Evolutionary conservation across 2,888 invertebrate species (phyloP).

Genomic region (Metacarcinus magister): DNA sequence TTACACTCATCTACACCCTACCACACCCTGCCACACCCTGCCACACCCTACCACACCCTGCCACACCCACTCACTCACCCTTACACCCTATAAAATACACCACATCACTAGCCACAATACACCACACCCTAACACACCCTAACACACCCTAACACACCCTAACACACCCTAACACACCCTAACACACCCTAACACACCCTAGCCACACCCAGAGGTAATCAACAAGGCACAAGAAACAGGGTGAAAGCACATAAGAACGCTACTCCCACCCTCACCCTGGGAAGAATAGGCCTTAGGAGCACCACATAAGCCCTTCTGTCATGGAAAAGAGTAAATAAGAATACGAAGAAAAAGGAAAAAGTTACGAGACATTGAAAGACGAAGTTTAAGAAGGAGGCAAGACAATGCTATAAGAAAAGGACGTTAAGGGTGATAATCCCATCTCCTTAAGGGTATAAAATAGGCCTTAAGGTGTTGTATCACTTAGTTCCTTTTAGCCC

Average conservation of each 20-base stretch:
- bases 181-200: no score
- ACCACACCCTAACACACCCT: no score
- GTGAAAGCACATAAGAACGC: no score
- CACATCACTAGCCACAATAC: no score
- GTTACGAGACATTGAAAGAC: neutral
- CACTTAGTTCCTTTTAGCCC: neutral
- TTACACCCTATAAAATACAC: no score
- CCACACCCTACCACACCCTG: neutral
- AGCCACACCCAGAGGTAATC: no score
- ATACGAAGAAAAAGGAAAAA: neutral
- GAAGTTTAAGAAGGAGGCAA: neutral
- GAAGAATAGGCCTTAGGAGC: no score
- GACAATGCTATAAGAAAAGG: neutral
- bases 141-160: no score
- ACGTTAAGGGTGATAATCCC: neutral
- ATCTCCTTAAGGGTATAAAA: no score
- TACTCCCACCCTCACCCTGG: no score
- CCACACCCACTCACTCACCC: neutral
- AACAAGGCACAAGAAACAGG: no score
- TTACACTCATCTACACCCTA: neutral
- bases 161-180: no score
- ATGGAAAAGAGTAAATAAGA: neutral
- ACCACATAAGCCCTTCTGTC: neutral
- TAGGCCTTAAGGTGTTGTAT: neutral
- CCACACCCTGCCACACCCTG: neutral